A percentile compares a stretch with the other conserved stretches of the same genome.
These are phyloP conservation scores for Teleogryllus occipitalis DNA, from an alignment of 1,140 invertebrate species.

Conservation along the genomic window DNA sequence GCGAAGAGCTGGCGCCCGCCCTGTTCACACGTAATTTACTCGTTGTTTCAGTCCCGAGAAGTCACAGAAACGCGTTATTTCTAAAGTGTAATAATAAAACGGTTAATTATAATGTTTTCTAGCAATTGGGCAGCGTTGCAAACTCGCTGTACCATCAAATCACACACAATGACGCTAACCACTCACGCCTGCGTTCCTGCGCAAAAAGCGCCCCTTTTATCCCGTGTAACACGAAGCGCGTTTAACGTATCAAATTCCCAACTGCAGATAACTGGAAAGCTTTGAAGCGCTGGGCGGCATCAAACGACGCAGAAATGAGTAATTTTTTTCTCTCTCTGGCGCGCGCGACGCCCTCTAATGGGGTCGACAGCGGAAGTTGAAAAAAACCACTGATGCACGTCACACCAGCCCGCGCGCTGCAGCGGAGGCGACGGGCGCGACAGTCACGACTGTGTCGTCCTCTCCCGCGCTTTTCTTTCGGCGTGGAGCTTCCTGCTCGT, in stretches of 20 bases:
- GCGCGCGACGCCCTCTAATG: not conserved
- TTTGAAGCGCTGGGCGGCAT: not conserved
- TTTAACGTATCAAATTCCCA: slow-evolving; percentile 5
- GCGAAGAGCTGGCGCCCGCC: too few relatives aligned
- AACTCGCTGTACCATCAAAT: not conserved
- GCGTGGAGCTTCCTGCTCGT: too few relatives aligned
- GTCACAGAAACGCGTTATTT: not conserved
- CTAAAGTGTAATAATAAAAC: slow-evolving; percentile 2
- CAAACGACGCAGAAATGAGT: slow-evolving; percentile 3
- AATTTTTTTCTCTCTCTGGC: not conserved
- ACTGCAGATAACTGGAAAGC: slow-evolving; percentile 3
- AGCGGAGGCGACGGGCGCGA: too few relatives aligned
- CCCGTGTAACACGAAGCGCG: not conserved
- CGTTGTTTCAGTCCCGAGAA: not conserved
- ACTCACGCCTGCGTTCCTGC: not conserved
- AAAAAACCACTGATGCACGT: not conserved
- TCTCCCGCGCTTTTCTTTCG: too few relatives aligned
- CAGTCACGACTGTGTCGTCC: too few relatives aligned
- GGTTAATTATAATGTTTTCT: slow-evolving; percentile 2
- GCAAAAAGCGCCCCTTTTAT: not conserved
- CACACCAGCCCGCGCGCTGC: not conserved
- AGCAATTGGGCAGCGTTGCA: not conserved
- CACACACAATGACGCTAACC: slow-evolving; percentile 3
- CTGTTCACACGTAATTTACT: too few relatives aligned
- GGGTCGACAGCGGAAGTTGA: not conserved